Base-by-base conservation (phyloP, 1,140 invertebrate species). In the Nymphalis io region DNA sequence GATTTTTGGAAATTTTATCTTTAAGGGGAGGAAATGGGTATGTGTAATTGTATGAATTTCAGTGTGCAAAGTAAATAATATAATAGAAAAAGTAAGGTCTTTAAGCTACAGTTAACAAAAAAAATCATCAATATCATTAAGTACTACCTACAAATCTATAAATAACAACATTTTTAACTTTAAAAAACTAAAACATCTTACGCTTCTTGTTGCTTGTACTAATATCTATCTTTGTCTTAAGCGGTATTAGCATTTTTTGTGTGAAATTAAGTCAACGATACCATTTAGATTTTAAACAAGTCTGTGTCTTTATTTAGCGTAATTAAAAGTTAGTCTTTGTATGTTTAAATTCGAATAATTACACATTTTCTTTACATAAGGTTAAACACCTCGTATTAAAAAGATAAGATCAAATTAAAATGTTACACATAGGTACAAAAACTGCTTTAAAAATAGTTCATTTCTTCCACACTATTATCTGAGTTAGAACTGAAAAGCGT, bases 211-310 rank as follows among this genome's bases (percentile, higher is more conserved):
- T 15, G 21, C 23, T 6, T 6, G 10, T 55, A 15, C 12, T 27
- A 27, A 27, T 13, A 11, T 23, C 51, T 12, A 18, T 62, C 60
- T 53, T 63, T 53, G 60, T 63, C 18, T 62, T 61, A 3, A 44
- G 16, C n/a, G 44, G 16, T 13, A 63, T 51, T 63, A 53, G 46
- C 60, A 63, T 63, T 63, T 63, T 62, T 63, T 51, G 38, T 27
- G n/a, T 51, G 21, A 51, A 61, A 48, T 61, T 61, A 63, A 63
- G 23, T 63, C 60, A 51, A 63, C 51, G 44, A 63, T 51, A 23
- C 23, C 20, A 61, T 61, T 48, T 61, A 48, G 18, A 63, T 51
- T 63, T 51, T 16, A 63, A 53, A 51, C 44, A 53, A 39, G 27
- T 13, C 38, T 62, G 21, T 62, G 44, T 18, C 44, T 48, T 63